Conservation (phyloP, 2,113 vertebrate genomes). For the Nibea coibor region DNA sequence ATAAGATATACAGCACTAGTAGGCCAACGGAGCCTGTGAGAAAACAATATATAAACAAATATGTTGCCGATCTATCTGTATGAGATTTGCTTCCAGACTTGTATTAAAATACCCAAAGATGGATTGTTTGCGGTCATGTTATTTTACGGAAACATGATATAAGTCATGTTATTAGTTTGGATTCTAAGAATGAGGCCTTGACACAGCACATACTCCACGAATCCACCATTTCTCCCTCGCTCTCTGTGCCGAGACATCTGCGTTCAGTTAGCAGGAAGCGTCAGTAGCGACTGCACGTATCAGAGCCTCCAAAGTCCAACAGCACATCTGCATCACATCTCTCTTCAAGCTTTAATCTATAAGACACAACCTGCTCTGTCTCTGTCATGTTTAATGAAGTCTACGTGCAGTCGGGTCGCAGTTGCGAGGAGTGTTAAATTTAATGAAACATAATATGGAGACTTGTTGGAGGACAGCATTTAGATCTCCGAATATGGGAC, state of each 20-base stretch:
- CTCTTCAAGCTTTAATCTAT: slow-evolving; percentile 34
- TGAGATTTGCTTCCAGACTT: background rate
- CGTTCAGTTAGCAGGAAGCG: slow-evolving; percentile 29
- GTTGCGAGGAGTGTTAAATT: slow-evolving; percentile 23
- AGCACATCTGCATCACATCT: slow-evolving; percentile 25
- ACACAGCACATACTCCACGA: background rate
- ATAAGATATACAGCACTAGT: background rate
- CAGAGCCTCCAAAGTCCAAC: slow-evolving; percentile 42
- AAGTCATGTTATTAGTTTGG: background rate
- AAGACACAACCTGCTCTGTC: slow-evolving; percentile 20
- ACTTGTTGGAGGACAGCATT: slow-evolving; percentile 27
- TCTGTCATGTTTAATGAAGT: slow-evolving; percentile 27
- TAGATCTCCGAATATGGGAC: slow-evolving; percentile 1
- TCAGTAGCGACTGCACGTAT: slow-evolving; percentile 11
- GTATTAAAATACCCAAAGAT: background rate
- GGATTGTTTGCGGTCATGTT: background rate
- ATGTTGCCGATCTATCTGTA: background rate
- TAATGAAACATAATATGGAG: slow-evolving; percentile 11
- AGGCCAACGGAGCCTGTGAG: background rate
- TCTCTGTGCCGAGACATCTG: slow-evolving; percentile 33
- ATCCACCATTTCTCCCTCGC: background rate
- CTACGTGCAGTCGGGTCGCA: slow-evolving; percentile 28
- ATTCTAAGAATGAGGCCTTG: background rate
- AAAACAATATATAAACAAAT: background rate
- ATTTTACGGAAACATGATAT: background rate